Evolutionary conservation across 2,797 vertebrate species (phyloP), one percentile per base, ranked within the genome.

Genomic region (Thalassophryne amazonica): DNA sequence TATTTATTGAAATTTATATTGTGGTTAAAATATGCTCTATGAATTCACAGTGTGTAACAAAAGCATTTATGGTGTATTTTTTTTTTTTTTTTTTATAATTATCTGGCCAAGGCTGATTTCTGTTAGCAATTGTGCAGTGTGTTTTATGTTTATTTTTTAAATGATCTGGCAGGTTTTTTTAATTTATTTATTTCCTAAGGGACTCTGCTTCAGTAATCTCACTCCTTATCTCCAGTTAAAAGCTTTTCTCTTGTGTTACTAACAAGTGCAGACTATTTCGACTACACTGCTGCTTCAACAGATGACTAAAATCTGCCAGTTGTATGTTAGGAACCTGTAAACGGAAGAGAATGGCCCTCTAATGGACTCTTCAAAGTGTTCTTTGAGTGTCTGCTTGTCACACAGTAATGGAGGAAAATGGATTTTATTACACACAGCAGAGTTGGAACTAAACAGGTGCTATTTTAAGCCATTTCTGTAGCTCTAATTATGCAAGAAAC

Each of bases 341-440:
- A 75, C 13, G 4, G 41, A 36, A 6, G 52, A 21, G 31, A 53
- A 36, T 5, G 32, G 17, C 21, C 29, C 40, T 48, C 65, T 69
- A 72, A 81, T 66, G 81, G 38, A 19, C 54, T 20, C 15, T 9
- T 30, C 35, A 55, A 56, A 60, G 25, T 52, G 60, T 52, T 24
- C 42, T 64, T 51, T 43, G 48, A 54, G 46, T 14, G 1, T 20
- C 20, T 33, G 50, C 15, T 27, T 41, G 43, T 29, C 51, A 32
- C 52, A 12, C 2, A 49, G 7, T 42, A 55, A 62, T 41, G 34
- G 22, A 18, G 27, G 32, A 2, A 63, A 64, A 59, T 10, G 61
- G 51, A 36, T 61, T 77, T 66, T 46, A 76, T 50, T 38, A 43
- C n/a, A 24, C 33, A 4, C 0, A 35, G 14, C 24, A 53, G 41